Conservation (phyloP, 2,113 vertebrate genomes). For the Panthera tigris region DNA sequence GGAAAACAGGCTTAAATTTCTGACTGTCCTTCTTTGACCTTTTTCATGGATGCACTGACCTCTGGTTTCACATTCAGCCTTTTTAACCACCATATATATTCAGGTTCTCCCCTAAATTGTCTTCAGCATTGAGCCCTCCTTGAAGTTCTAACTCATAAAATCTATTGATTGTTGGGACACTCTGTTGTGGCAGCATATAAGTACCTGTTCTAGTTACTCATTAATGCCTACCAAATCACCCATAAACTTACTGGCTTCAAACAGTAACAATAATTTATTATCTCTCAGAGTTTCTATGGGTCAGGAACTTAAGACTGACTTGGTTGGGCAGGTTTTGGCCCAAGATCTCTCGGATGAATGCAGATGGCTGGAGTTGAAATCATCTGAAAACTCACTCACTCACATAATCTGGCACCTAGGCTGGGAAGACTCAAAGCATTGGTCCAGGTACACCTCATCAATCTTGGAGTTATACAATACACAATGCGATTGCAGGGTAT, state of each 20-base stretch:
- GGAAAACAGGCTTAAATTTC: slow-evolving; percentile 32
- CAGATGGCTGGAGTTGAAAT: slow-evolving; percentile 34
- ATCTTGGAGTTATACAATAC: slow-evolving; percentile 72
- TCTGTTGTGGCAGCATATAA: neutral
- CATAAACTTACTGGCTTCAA: slow-evolving; percentile 56
- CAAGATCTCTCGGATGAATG: slow-evolving; percentile 16
- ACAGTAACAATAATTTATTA: slow-evolving; percentile 63
- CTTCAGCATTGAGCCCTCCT: slow-evolving; percentile 46
- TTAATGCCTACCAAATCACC: slow-evolving; percentile 63
- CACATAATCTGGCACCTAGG: slow-evolving; percentile 41
- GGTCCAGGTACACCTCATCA: slow-evolving; percentile 62
- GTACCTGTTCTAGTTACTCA: slow-evolving; percentile 59
- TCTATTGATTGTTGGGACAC: neutral
- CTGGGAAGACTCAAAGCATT: slow-evolving; percentile 57
- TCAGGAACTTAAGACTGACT: slow-evolving; percentile 43
- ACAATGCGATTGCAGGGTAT: slow-evolving; percentile 47
- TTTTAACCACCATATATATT: neutral
- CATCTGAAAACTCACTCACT: slow-evolving; percentile 46
- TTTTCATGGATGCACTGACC: neutral
- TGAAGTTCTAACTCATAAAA: slow-evolving; percentile 38
- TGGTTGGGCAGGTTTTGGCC: slow-evolving; percentile 54
- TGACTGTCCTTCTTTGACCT: neutral
- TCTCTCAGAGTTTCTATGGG: slow-evolving; percentile 56
- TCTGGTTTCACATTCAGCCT: slow-evolving; percentile 22
- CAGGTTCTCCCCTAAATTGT: neutral